Base-by-base conservation (phyloP, 2,113 vertebrate genomes). In the Equus quagga region DNA sequence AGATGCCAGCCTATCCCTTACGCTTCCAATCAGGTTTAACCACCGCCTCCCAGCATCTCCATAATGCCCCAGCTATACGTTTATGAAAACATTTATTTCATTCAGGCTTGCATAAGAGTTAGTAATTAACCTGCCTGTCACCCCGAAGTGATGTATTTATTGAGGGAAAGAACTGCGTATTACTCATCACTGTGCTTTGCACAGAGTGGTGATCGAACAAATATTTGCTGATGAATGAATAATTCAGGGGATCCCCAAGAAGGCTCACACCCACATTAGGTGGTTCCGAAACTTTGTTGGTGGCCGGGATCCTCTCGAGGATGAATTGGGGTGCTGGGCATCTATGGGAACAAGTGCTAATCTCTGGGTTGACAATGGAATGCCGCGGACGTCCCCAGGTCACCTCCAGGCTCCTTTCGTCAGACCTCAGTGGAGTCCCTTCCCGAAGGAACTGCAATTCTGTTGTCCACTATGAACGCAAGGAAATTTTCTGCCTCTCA, bases 21-120 rank as follows among this genome's bases (percentile, higher is more conserved):
- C 4, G 41, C 65, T 15, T 5, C 86, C 19, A 1, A 0, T 3
- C 46, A 1, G 82, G 46, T 2, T 12, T 18, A 9, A 0, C 15
- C 19, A 4, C 36, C 2, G 17, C 4, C 62, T n/a, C 65, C 69
- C 56, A 3, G 67, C n/a, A 0, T 3, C 73, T n/a, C 82, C 15
- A 2, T 1, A 28, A 6, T 0, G 1, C 26, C 0, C 46, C 0
- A 10, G 24, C 51, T 13, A 4, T 13, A 14, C 0, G 1, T n/a
- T 82, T 56, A 56, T 83, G 44, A n/a, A 5, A 36, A 78, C 21
- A 0, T 36, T 41, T 21, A 1, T 9, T 62, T 69, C 11, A 1
- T 1, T 10, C 70, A 2, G 70, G 60, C 69, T 41, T 7, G 12
- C 33, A 0, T 6, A 13, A 23, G 4, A 6, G 62, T 8, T 8